These are phyloP conservation scores for Erpobdella octoculata DNA, from an alignment of 2,888 invertebrate genomes.

Conservation along the genomic window DNA sequence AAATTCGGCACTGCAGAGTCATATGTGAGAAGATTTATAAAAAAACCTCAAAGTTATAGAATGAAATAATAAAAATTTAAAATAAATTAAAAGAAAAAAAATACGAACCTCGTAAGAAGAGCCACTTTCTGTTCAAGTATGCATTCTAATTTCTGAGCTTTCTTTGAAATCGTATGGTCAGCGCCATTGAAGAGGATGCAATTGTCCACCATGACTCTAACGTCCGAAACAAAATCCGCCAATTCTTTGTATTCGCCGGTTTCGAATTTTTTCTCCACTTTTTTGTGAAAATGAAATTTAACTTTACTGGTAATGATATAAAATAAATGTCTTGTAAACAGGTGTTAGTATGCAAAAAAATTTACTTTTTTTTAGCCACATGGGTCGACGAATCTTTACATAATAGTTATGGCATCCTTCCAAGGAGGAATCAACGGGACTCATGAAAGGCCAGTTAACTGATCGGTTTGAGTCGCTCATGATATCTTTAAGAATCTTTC, in stretches of 20 bases:
- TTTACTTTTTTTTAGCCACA: constrained; percentile 55
- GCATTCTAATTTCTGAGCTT: constrained; percentile 53
- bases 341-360: constrained; percentile 22
- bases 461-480: constrained; percentile 50
- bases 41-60: no score
- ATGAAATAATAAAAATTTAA: not conserved
- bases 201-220: constrained; percentile 55
- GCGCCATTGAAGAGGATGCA: constrained; percentile 56
- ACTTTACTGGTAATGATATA: not conserved
- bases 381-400: constrained; percentile 52
- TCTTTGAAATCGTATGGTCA: constrained; percentile 51
- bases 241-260: constrained; percentile 50
- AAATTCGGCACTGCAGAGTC: no score
- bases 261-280: constrained; percentile 52
- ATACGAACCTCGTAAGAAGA: constrained; percentile 50
- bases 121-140: constrained; percentile 54
- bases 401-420: constrained; percentile 52
- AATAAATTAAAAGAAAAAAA: no score
- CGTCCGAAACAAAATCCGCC: constrained; percentile 54
- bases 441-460: constrained; percentile 53
- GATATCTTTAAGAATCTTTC: constrained; percentile 51
- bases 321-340: not conserved
- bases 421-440: constrained; percentile 50
- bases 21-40: no score
- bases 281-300: not conserved